Conservation (phyloP, 2,888 invertebrate species). For the Cantharis rustica region DNA sequence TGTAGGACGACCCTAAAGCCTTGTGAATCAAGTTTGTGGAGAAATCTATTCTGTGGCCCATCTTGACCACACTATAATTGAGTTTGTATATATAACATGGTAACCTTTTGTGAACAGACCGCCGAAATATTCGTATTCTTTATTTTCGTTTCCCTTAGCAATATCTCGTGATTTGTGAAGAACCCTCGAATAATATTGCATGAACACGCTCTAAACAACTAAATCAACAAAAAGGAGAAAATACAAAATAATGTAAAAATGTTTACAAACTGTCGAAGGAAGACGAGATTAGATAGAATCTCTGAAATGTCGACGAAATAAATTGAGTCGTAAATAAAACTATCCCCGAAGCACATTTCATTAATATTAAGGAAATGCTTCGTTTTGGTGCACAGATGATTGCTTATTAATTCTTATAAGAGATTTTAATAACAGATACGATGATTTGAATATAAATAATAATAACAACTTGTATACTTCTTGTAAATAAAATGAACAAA, state of each 20-base stretch:
- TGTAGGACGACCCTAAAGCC: constrained; percentile 17
- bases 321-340: constrained; percentile 23
- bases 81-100: constrained; percentile 22
- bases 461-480: background rate
- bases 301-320: constrained; percentile 8
- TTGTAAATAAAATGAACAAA: background rate
- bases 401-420: constrained; percentile 9
- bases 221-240: background rate
- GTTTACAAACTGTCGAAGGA: background rate
- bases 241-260: background rate
- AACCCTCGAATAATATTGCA: constrained; percentile 13
- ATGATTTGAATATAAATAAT: background rate
- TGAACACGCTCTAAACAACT: constrained; percentile 14
- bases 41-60: background rate
- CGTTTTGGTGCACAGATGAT: constrained; percentile 3
- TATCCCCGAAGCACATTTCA: constrained; percentile 12
- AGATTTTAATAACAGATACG: constrained; percentile 9
- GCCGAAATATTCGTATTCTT: constrained; percentile 18
- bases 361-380: constrained; percentile 12
- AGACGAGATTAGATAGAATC: background rate
- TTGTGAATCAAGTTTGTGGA: constrained; percentile 9
- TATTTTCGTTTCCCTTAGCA: background rate
- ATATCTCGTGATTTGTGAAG: constrained; percentile 7
- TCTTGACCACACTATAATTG: constrained; percentile 28
- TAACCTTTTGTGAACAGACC: constrained; percentile 16